Evolutionary conservation across 2,888 invertebrate species (phyloP).

Genomic region (Sturmia bella): DNA sequence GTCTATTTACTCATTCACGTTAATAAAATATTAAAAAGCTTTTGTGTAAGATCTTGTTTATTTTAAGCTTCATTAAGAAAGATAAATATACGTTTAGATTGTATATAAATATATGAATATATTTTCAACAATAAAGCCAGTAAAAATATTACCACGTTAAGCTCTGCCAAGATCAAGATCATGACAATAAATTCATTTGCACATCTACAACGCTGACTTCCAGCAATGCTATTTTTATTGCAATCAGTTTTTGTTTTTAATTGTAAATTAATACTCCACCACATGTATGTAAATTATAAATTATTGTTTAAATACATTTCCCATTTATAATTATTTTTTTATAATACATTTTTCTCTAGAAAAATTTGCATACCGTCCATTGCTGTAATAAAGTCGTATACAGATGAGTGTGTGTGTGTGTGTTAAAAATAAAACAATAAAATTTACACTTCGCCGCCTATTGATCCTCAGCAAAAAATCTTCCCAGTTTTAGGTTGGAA

Average conservation of each 20-base stretch:
- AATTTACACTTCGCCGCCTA: conserved; percentile 28
- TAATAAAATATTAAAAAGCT: conserved; percentile 1
- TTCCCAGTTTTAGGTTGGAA: conserved; percentile 10
- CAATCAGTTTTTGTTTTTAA: conserved; percentile 40
- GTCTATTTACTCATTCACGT: conserved; percentile 1
- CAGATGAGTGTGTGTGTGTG: neutral
- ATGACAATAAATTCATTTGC: conserved; percentile 60
- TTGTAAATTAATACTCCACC: conserved; percentile 36
- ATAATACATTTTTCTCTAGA: neutral
- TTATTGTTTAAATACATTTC: conserved; percentile 13
- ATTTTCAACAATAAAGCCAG: conserved; percentile 22
- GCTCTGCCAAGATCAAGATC: conserved; percentile 65
- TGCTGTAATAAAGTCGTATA: neutral
- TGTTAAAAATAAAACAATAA: conserved; percentile 19
- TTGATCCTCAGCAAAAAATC: conserved; percentile 33
- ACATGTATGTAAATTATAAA: conserved; percentile 11
- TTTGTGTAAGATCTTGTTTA: conserved; percentile 40
- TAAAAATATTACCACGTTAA: conserved; percentile 61
- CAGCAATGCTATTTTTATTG: conserved; percentile 26
- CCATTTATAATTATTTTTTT: neutral
- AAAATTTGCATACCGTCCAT: conserved; percentile 12
- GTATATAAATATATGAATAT: neutral
- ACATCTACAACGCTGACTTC: conserved; percentile 45
- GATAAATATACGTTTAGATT: conserved; percentile 5
- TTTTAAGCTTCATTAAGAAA: conserved; percentile 64